A percentile compares a stretch with the other conserved stretches of the same genome.
phyloP scores from a whole-genome alignment of 2,113 vertebrate genomes.

The Colaptes auratus region DNA sequence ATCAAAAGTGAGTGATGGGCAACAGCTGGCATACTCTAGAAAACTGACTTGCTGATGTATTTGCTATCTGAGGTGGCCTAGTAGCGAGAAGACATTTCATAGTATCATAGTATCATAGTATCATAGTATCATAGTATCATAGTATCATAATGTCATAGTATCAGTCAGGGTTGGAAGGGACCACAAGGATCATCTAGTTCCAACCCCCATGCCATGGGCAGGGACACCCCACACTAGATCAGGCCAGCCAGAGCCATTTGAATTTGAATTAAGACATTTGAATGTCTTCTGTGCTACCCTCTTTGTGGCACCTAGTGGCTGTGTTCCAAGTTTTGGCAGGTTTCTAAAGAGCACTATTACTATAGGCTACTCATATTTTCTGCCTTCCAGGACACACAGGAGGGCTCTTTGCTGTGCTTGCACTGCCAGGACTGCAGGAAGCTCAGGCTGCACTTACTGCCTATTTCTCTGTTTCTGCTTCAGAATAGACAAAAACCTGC shows the following conservation, averaged over 20 bases:
- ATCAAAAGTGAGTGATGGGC: conserved; percentile 85
- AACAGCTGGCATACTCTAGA: not conserved
- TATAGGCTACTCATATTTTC: not conserved
- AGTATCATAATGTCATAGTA: too few species aligned
- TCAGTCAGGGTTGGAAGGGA: too few species aligned
- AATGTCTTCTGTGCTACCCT: not conserved
- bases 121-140: too few species aligned
- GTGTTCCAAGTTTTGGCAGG: not conserved
- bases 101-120: too few species aligned
- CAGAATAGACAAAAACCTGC: not conserved
- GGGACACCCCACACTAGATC: too few species aligned
- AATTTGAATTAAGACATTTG: not conserved
- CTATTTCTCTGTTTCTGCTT: not conserved
- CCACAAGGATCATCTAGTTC: too few species aligned
- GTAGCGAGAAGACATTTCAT: not conserved
- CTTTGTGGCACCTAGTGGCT: not conserved
- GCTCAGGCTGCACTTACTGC: not conserved
- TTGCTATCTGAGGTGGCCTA: not conserved
- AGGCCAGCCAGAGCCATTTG: too few species aligned
- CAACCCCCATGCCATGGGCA: too few species aligned
- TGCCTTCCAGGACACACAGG: not conserved
- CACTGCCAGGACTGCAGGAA: not conserved
- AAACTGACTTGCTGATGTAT: accelerated
- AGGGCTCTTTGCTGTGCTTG: not conserved
- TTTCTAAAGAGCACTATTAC: not conserved